These are phyloP conservation scores for Menidia menidia DNA, from an alignment of 2,797 vertebrate genomes.

Conservation along the genomic window DNA sequence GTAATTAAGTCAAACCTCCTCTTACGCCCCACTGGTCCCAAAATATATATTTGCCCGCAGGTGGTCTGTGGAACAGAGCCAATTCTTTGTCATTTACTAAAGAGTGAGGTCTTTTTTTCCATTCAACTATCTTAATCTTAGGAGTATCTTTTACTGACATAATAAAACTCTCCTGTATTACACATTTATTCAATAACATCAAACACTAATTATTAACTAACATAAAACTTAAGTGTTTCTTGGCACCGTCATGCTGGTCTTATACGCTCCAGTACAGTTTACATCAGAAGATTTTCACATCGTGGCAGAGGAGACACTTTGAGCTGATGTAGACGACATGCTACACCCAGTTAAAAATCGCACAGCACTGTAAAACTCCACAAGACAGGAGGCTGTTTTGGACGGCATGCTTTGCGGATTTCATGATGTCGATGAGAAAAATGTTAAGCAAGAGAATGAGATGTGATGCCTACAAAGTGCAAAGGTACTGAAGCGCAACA, in stretches of 20 bases:
- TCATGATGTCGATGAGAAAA: slow-evolving; percentile 50
- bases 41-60: slow-evolving; percentile 35
- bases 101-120: background rate
- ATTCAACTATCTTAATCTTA: background rate
- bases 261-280: background rate
- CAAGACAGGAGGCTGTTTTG: slow-evolving; percentile 46
- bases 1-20: slow-evolving; percentile 23
- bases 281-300: slow-evolving; percentile 22
- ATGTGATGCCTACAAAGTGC: slow-evolving; percentile 58
- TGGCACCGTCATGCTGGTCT: slow-evolving; percentile 9
- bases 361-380: slow-evolving; percentile 51
- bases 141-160: background rate
- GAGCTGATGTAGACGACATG: slow-evolving; percentile 46
- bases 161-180: background rate
- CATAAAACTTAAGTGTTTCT: background rate
- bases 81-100: background rate
- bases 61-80: slow-evolving; percentile 2
- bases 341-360: slow-evolving; percentile 53
- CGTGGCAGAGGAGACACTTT: slow-evolving; percentile 25
- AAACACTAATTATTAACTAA: background rate
- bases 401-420: slow-evolving; percentile 70
- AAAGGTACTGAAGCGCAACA: slow-evolving; percentile 52
- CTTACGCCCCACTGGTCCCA: slow-evolving; percentile 2
- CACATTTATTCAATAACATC: too few species aligned
- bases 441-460: slow-evolving; percentile 64